A percentile compares a stretch with the other conserved stretches of the same genome.
These are phyloP conservation scores for Macrotus californicus DNA, from an alignment of 2,113 vertebrate genomes.

Conservation along the genomic window DNA sequence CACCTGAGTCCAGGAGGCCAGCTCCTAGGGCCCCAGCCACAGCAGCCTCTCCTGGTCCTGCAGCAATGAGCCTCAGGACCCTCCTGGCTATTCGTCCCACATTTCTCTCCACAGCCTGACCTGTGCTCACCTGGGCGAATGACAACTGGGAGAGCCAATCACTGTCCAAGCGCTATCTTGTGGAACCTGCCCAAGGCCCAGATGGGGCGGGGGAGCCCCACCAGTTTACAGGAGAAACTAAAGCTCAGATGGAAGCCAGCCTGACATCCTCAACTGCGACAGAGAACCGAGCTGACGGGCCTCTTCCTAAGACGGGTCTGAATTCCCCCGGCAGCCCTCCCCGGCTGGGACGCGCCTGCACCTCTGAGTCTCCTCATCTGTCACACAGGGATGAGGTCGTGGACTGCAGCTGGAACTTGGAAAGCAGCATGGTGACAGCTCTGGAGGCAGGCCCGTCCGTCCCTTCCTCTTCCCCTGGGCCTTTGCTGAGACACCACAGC, in stretches of 20 bases:
- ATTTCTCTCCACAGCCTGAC: too few relatives aligned
- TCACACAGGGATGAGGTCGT: background rate
- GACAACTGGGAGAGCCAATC: background rate
- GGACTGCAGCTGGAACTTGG: background rate
- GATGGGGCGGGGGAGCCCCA: background rate
- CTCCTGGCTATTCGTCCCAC: too few relatives aligned
- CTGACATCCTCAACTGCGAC: background rate
- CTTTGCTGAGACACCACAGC: background rate
- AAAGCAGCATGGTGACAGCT: accelerated
- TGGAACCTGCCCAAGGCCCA: accelerated
- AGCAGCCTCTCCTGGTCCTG: too few relatives aligned
- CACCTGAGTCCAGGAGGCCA: accelerated
- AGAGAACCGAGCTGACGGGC: too few relatives aligned
- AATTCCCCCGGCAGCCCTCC: background rate
- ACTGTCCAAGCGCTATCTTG: accelerated
- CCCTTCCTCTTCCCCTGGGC: background rate
- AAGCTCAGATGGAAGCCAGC: background rate
- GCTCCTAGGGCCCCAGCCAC: background rate
- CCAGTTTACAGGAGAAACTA: background rate
- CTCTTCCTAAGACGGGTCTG: background rate
- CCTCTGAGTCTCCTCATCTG: background rate
- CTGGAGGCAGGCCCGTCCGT: background rate
- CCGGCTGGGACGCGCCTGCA: background rate
- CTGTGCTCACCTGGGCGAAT: background rate
- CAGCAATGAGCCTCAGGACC: background rate